Conservation (phyloP, 2,797 vertebrate species). For the Momotus momota region DNA sequence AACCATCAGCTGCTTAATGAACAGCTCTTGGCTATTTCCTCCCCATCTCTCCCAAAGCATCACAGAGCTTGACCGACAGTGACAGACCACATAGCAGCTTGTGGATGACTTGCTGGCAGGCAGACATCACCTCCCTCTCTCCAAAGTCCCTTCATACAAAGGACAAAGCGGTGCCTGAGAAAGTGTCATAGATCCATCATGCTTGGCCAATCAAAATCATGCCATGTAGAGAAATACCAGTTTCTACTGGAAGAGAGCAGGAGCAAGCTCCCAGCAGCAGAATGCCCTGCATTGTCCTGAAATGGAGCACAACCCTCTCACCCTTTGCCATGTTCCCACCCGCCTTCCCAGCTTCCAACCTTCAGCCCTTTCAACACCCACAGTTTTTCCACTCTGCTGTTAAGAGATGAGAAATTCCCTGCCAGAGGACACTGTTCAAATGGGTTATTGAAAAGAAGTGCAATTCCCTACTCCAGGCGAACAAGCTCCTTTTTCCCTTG, state of each 20-base stretch:
- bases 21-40: background rate
- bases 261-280: slow-evolving; percentile 24
- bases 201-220: background rate
- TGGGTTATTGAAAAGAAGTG: background rate
- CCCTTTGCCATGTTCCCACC: slow-evolving; percentile 31
- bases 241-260: slow-evolving; percentile 23
- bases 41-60: background rate
- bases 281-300: slow-evolving; percentile 61
- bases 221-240: slow-evolving; percentile 7
- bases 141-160: background rate
- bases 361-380: slow-evolving; percentile 62
- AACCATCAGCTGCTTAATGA: background rate
- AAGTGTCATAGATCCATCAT: background rate
- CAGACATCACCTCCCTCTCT: background rate
- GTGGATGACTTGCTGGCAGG: background rate
- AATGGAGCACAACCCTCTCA: background rate
- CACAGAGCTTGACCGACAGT: background rate
- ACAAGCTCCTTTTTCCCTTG: background rate
- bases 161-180: slow-evolving; percentile 53
- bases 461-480: background rate
- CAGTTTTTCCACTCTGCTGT: slow-evolving; percentile 45
- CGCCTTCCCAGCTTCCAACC: slow-evolving; percentile 11
- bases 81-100: background rate
- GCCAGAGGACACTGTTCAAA: slow-evolving; percentile 37
- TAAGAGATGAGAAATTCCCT: slow-evolving; percentile 14